Evolutionary conservation across 2,888 invertebrate genomes (phyloP), one percentile per base, ranked within the genome.

Genomic region (Hartigia nigra): DNA sequence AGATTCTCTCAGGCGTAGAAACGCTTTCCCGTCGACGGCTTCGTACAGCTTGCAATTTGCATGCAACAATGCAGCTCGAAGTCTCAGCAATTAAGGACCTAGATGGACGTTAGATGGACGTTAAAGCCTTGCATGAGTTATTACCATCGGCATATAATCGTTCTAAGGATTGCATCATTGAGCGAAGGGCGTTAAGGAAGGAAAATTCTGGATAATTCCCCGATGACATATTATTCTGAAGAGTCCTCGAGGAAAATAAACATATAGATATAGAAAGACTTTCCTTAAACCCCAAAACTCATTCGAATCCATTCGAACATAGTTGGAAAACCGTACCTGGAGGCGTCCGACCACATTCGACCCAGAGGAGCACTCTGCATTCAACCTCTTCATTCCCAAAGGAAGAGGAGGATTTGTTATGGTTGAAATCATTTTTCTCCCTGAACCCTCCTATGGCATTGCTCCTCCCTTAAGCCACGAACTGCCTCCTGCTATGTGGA

Each of bases 381-480:
- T 72, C 72, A 72, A 34, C 72, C 72, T 72, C 72, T 72, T 32
- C 72, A 34, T 72, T 72, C 12, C 72, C 72, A 12, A 5, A 72
- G 31, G 31, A 72, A 34, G 31, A 72, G 12, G 12, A 72, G 31
- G 31, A 4, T 31, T 23, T 31, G 72, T 72, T 72, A 72, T 31
- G 72, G 72, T 72, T 32, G 72, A 72, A 72, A 72, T 72, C 31
- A 72, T 32, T 72, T 72, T 72, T 32, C 72, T 72, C 70, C 70
- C 31, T 32, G 12, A 31, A 31, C 32, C 70, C 32, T 70, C 72
- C 39, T 55, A 55, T 23, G 23, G 39, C 23, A 55, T 1, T 5
- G 39, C 39, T 55, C 23, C 39, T 55, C 39, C 39, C 39, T 55
- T 55, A 55, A 55, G 39, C 39, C 39, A 55, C 1, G 39, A 55